Evolutionary conservation across 2,888 invertebrate genomes (phyloP), one percentile per base, ranked within the genome.

Genomic region (Mythimna lalbum): DNA sequence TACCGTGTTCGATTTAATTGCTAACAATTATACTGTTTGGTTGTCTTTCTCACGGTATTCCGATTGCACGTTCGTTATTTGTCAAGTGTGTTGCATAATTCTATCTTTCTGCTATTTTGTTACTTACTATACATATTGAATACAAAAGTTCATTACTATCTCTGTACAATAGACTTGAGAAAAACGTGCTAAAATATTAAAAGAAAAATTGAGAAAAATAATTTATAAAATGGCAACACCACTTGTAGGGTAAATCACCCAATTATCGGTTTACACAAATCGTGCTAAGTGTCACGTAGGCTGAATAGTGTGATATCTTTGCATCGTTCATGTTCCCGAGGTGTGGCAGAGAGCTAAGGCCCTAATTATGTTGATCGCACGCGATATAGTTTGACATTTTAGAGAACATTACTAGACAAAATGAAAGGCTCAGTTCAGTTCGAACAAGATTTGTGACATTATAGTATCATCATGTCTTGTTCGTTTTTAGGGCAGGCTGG

Each of bases 331-430:
- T 85, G 87, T 85, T 83, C 76, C 81, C 65, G 64, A 80, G 83
- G 83, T 85, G 83, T 87, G 90, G 82, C 86, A 81, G 84, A 87
- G 86, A 84, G 73, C 82, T 76, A 76, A 73, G 63, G 63, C 74
- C 86, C 87, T 90, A 90, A 91, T 91, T 91, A 89, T 87, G 86
- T 88, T 80, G 90, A 91, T 90, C 80, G 84, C 64, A 72, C 81
- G 64, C 73, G 89, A 89, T 88, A 89, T 75, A 69, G 47, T 71
- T 80, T 89, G 91, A 87, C 89, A 91, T 91, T 91, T 89, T 80
- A 76, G 47, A 62, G 62, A 57, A 57, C 67, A 65, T 66, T 76
- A 67, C 63, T 74, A 63, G 56, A 61, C 66, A 9, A 72, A 83
- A 74, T 76, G 73, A 82, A 82, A 76, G 73, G 73, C 67, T 81